Base-by-base conservation (phyloP, 2,113 vertebrate species). In the Aptenodytes forsteri region DNA sequence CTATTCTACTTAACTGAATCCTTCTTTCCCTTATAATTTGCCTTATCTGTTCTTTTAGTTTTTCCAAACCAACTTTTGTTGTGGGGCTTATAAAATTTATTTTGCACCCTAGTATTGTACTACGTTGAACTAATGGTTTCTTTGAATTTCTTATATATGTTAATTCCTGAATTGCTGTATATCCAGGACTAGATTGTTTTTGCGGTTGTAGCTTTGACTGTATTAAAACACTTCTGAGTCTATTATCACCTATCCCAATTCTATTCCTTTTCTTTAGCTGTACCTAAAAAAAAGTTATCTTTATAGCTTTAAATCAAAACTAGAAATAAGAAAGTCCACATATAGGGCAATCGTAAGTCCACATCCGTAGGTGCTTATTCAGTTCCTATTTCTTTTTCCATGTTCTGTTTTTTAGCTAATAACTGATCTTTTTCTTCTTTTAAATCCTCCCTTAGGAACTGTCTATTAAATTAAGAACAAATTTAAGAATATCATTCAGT, bases 1-100 rank as follows among this genome's bases (percentile, higher is more conserved):
- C 19, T 97, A 93, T 94, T 91, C 78, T 91, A 58, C 77, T 96
- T 93, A 91, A 71, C 27, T 34, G 75, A 92, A 76, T 91, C 52
- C 26, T 89, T 55, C 76, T 90, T 94, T 95, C 49, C 88, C 29
- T 91, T 83, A 82, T 73, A 90, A 84, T 92, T 96, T 95, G 6
- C 47, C 29, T 91, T 94, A 81, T 75, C 52, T 26, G 4, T 91
- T 65, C 4, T 42, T 84, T 88, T 84, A 50, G 19, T 56, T 86
- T 66, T 89, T 79, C 54, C 40, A 89, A 78, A 83, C 13, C 19
- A 92, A 54, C 3, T 40, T 91, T 80, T 94, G 10, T 75, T 93
- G 27, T 92, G 32, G 5, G 12, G 23, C 13, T 96, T 78, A 89
- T 58, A 87, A 64, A 34, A 16, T 61, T 80, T 87, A 52, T 67